phyloP scores from a whole-genome alignment of 2,113 vertebrate species.

The Psammodynastes pulverulentus region DNA sequence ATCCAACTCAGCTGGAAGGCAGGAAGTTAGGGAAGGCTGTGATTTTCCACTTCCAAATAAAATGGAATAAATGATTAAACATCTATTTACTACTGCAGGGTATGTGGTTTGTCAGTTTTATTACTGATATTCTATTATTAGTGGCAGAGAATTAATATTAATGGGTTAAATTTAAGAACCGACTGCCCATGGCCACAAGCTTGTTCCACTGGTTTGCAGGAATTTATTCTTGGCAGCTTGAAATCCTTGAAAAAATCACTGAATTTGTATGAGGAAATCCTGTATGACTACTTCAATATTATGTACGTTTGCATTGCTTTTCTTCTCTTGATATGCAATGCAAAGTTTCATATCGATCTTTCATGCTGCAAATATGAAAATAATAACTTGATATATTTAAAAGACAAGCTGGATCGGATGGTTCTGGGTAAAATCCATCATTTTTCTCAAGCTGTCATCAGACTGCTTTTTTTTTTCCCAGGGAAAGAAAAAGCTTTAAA shows the following conservation, averaged over 20 bases:
- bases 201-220: neutral
- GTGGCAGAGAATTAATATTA: neutral
- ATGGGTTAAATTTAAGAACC: accelerated
- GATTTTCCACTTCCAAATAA: neutral
- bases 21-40: neutral
- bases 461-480: neutral
- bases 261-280: neutral
- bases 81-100: too few species aligned
- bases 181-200: neutral
- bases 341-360: neutral
- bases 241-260: neutral
- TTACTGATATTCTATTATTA: neutral
- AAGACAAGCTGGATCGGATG: neutral
- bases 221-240: neutral
- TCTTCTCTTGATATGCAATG: neutral
- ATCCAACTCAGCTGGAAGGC: neutral
- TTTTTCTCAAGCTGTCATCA: neutral
- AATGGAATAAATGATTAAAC: neutral
- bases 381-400: neutral
- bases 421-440: neutral
- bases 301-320: neutral
- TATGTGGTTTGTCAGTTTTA: neutral
- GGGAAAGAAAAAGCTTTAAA: neutral
- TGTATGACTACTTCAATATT: neutral
- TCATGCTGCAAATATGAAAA: neutral